phyloP scores from a whole-genome alignment of 2,888 invertebrate species.

The Nomada flava region DNA sequence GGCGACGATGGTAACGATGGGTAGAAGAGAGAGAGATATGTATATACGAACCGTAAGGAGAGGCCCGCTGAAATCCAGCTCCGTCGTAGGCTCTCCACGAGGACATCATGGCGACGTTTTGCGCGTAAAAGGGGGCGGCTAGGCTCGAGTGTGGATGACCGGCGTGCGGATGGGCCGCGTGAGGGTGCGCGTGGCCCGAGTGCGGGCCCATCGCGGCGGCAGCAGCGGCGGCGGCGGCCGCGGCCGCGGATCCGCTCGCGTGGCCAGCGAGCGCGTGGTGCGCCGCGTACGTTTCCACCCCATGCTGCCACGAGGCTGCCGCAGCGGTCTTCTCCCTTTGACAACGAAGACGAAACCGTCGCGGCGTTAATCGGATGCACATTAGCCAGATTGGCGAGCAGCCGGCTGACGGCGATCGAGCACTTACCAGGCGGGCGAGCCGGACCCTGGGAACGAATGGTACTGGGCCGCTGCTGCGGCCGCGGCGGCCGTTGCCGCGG shows the following conservation, averaged over 20 bases:
- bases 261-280: conserved; percentile 82
- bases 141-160: conserved; percentile 86
- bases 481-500: conserved; percentile 85
- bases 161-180: conserved; percentile 83
- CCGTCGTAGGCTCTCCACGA: conserved; percentile 92
- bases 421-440: conserved; percentile 81
- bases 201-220: conserved; percentile 79
- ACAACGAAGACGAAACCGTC: not conserved
- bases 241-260: conserved; percentile 78
- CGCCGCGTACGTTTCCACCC: conserved; percentile 81
- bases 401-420: not conserved
- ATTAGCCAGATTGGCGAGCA: not conserved
- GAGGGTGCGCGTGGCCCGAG: conserved; percentile 77
- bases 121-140: conserved; percentile 90
- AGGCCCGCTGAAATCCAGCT: conserved; percentile 91
- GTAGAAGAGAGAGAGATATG: not conserved
- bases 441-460: conserved; percentile 82
- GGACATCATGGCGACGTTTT: conserved; percentile 92
- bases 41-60: conserved; percentile 88
- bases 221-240: conserved; percentile 44
- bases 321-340: conserved; percentile 80
- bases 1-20: no score
- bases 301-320: conserved; percentile 82
- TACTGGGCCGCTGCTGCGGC: conserved; percentile 85
- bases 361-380: not conserved